These are phyloP conservation scores for Dasysyrphus albostriatus DNA, from an alignment of 2,888 invertebrate genomes.

Conservation along the genomic window DNA sequence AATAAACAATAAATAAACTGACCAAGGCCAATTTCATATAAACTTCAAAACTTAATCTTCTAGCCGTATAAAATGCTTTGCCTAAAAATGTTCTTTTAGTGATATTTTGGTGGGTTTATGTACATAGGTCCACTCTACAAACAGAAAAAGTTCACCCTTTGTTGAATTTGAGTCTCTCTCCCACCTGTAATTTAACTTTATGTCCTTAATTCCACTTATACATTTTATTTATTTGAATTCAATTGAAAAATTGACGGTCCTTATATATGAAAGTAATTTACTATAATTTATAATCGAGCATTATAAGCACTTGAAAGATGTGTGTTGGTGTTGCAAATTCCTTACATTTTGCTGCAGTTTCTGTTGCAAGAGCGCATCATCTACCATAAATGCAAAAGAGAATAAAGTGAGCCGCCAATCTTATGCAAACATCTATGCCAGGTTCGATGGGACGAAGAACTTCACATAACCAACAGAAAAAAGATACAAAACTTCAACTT, in stretches of 20 bases:
- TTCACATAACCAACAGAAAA: background rate
- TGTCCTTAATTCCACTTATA: constrained; percentile 7
- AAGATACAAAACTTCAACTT: constrained; percentile 27
- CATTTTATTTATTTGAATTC: constrained; percentile 39
- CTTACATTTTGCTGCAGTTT: background rate
- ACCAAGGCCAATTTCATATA: too few relatives aligned
- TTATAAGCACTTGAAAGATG: constrained; percentile 37
- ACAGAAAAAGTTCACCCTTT: background rate
- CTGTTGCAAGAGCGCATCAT: constrained; percentile 7
- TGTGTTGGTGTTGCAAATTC: constrained; percentile 28
- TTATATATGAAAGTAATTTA: constrained; percentile 26
- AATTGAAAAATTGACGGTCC: constrained; percentile 47
- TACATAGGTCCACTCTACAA: background rate
- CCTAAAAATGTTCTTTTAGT: too few relatives aligned
- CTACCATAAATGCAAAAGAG: constrained; percentile 29
- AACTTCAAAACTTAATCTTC: too few relatives aligned
- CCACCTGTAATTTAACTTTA: background rate
- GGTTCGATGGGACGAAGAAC: background rate
- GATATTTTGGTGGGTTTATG: too few relatives aligned
- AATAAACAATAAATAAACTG: too few relatives aligned
- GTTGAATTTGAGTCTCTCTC: background rate
- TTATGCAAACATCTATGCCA: background rate
- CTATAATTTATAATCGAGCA: constrained; percentile 54
- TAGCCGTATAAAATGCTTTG: too few relatives aligned
- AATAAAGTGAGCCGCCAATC: constrained; percentile 5